These are phyloP conservation scores for Polydrusus cervinus DNA, from an alignment of 2,888 invertebrate species.

Conservation along the genomic window DNA sequence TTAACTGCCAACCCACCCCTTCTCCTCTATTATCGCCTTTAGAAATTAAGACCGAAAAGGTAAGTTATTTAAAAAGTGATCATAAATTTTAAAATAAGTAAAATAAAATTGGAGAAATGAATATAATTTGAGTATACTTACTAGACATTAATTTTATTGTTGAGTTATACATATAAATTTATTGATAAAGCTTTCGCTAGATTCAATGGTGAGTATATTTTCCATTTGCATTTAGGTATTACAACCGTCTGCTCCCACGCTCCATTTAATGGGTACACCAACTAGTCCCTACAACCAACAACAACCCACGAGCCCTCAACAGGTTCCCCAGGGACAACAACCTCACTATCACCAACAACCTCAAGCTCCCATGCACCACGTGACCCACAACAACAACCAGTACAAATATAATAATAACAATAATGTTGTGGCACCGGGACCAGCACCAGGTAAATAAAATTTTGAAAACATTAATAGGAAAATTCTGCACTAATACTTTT, in stretches of 20 bases:
- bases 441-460: constrained; percentile 64
- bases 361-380: constrained; percentile 64
- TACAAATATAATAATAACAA: constrained; percentile 64
- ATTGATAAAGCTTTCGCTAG: too few species aligned
- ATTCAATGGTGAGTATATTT: not conserved
- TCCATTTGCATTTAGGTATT: constrained; percentile 62
- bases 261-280: constrained; percentile 75
- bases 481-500: too few species aligned
- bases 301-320: constrained; percentile 68
- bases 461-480: too few species aligned
- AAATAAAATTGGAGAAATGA: too few species aligned
- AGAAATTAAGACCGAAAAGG: constrained; percentile 87
- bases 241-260: constrained; percentile 71
- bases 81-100: not conserved
- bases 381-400: constrained; percentile 69
- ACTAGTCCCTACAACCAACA: constrained; percentile 70
- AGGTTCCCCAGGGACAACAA: constrained; percentile 67
- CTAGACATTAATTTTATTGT: too few species aligned
- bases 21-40: constrained; percentile 85
- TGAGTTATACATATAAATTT: too few species aligned
- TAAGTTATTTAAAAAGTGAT: constrained; percentile 45
- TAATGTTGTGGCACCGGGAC: constrained; percentile 63
- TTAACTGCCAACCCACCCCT: constrained; percentile 77
- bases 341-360: constrained; percentile 64
- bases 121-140: too few species aligned